Base-by-base conservation (phyloP, 2,113 vertebrate genomes). In the Spilogale gracilis region DNA sequence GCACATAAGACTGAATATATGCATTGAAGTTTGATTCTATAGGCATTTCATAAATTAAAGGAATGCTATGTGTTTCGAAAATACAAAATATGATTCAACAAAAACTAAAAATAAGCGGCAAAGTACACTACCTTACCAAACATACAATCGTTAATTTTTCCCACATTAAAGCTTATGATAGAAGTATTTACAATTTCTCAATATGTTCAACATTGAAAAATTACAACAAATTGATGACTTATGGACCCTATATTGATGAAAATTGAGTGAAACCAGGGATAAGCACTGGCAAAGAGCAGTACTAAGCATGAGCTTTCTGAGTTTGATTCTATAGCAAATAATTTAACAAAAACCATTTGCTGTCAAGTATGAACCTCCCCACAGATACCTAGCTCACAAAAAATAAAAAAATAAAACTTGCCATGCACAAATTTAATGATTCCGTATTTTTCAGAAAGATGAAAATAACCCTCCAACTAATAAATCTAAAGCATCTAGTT, bases 11-110 rank as follows among this genome's bases (percentile, higher is more conserved):
- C 61, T 89, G 67, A 73, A 63, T 95, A 86, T 92, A 92, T 94
- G 50, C 48, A 87, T 38, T 1, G 73, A 89, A 97, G 89, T 97
- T 94, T 95, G 95, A 23, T 78, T 98, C 48, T 85, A 76, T 3
- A 89, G 58, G 2, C 63, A 97, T 95, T 95, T 93, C 48, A 81
- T 56, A 61, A 97, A 43, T 88, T 95, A 90, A 96, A 95, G 12
- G 30, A 96, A 97, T 96, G 6, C 3, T 82, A 45, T 71, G 30
- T 74, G 63, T 61, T 95, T 73, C 27, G 82, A 61, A 50, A 67
- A 89, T 54, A 85, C 23, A 95, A 94, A 88, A 61, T 18, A 94
- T 60, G n/a, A 61, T 69, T 92, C 27, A 69, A 30, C 9, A 84
- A 50, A 69, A 81, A 83, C 60, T 65, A 61, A 97, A 88, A 91